Evolutionary conservation across 2,797 vertebrate genomes (phyloP), one percentile per base, ranked within the genome.

Genomic region (Bucorvus abyssinicus): DNA sequence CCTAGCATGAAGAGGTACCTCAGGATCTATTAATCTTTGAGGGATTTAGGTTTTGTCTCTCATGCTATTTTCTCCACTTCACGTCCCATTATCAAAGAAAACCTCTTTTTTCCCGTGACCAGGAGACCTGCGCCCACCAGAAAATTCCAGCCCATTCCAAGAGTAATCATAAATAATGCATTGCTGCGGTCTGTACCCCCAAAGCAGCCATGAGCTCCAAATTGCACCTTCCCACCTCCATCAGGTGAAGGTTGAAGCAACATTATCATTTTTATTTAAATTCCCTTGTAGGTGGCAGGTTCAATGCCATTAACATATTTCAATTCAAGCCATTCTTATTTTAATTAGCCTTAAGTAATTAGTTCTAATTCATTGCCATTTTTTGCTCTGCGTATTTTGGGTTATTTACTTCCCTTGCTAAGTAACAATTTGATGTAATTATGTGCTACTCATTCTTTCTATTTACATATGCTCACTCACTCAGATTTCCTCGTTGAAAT

Each of bases 261-360:
- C 59, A 80, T 97, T 94, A 91, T 63, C 24, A 71, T 94, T 96
- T 96, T 95, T 96, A 95, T 97, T 96, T 90, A 96, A 96, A 95
- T 96, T 96, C 96, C 95, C 93, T 97, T 44, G 49, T 96, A 95
- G 89, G 90, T 96, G 90, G 69, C 94, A 97, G 97, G 97, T 97
- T 98, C 74, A 22, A 93, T 78, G 93, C 97, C 93, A 97, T 98
- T 98, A 97, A 93, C 96, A 97, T 98, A 98, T 97, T 98, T 97
- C 97, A 97, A 97, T 97, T 77, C 76, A 64, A 85, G 34, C 97
- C 95, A 97, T 98, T 98, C 96, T 98, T 98, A 98, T 98, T 98
- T 98, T 98, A 98, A 98, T 98, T 98, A 98, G 98, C 97, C 97
- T 97, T 97, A 97, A 98, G 97, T 98, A 98, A 98, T 98, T 98